Evolutionary conservation across 2,113 vertebrate species (phyloP).

Genomic region (Nannospalax galili): DNA sequence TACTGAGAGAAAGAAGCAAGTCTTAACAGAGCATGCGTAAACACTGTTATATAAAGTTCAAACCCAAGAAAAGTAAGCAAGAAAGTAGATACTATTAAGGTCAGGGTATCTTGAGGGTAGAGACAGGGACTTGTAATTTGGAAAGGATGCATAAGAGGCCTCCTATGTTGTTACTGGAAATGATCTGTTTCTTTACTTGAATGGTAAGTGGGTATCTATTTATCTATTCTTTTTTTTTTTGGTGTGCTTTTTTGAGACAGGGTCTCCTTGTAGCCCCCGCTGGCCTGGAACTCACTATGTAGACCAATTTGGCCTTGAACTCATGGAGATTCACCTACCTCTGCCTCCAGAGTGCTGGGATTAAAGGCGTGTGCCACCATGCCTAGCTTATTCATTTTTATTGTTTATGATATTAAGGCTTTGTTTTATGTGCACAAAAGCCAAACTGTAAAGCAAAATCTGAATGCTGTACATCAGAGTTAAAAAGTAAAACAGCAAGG

Average conservation of each 20-base stretch:
- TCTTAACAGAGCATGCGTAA: not conserved
- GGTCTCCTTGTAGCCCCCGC: too few relatives aligned
- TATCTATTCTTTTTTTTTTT: too few relatives aligned
- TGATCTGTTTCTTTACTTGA: not conserved
- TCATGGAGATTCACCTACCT: too few relatives aligned
- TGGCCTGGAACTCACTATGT: too few relatives aligned
- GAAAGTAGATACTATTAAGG: not conserved
- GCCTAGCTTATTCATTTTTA: too few relatives aligned
- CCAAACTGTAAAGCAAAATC: not conserved
- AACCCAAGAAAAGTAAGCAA: constrained; percentile 2
- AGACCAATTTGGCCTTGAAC: too few relatives aligned
- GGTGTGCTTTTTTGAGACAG: too few relatives aligned
- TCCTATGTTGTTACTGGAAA: not conserved
- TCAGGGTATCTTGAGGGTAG: not conserved
- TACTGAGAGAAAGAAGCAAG: not conserved
- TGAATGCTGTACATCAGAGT: not conserved
- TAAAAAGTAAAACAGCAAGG: not conserved
- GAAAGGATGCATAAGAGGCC: not conserved
- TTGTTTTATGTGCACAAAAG: not conserved
- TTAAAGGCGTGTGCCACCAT: too few relatives aligned
- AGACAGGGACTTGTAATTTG: not conserved
- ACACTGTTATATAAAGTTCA: not conserved
- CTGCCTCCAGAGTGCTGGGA: too few relatives aligned
- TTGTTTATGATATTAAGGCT: not conserved
- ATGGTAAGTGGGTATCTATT: not conserved